Base-by-base conservation (phyloP, 1,140 invertebrate genomes). In the Oncopeltus fasciatus region DNA sequence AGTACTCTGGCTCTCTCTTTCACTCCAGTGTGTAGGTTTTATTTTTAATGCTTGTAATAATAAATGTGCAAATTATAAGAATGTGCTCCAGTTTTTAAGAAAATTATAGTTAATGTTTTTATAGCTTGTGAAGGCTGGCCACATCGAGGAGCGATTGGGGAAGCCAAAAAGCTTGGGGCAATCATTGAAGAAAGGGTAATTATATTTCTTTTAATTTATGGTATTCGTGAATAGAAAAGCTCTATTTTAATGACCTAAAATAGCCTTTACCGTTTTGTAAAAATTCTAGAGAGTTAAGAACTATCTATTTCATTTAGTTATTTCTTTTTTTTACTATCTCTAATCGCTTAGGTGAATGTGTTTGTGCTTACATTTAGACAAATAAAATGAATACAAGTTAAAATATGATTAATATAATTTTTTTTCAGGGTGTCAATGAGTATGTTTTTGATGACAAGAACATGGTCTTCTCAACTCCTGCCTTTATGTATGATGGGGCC, bases 381-480 rank as follows among this genome's bases (percentile, higher is more conserved):
- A 43, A 43, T n/a, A 43, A 43, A 43, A 43, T 11, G 38, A 43
- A 43, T 11, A 43, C n/a, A n/a, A n/a, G n/a, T n/a, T n/a, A n/a
- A 49, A 24, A 33, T 33, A 28, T 1, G 24, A 33, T 20, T 8
- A 31, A 21, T 26, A 24, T 57, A 57, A 9, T 20, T 4, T 38
- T 63, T 65, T 69, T 75, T 65, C 72, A 74, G 65, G 68, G 68
- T 64, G 74, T 74, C 0, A 72, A 76, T 61, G 79, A 78, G 60
- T 69, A 77, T 14, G 72, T 75, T 24, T 68, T 75, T 28, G 81
- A 81, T 69, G 68, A 69, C 2, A 72, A 75, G 9, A 77, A 80
- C 67, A 75, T 75, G 31, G 71, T 83, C 28, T 76, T 80, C 11
- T 80, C 78, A 14, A 80, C 81, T 3, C 81, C 82, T 9, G 82